phyloP scores from a whole-genome alignment of 2,797 vertebrate species.

The Helarctos malayanus region DNA sequence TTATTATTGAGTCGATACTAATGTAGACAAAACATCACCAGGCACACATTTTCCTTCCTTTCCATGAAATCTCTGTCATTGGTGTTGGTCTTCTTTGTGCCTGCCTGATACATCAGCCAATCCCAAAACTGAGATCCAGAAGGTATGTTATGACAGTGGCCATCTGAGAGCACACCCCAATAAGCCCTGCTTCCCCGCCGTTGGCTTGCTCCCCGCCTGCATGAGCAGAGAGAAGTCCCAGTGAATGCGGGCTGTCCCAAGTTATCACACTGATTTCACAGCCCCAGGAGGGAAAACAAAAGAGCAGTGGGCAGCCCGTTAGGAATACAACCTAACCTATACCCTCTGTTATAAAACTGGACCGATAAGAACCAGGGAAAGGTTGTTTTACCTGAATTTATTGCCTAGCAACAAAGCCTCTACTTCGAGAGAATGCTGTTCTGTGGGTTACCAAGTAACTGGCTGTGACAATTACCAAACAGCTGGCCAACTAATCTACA shows the following conservation, averaged over 20 bases:
- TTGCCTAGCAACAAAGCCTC: conserved; percentile 88
- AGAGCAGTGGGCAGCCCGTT: background rate
- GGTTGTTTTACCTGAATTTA: conserved; percentile 88
- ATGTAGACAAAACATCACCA: background rate
- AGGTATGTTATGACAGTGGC: background rate
- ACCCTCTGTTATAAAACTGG: conserved; percentile 53
- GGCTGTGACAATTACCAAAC: conserved; percentile 88
- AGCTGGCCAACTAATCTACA: conserved; percentile 87
- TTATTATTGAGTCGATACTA: background rate
- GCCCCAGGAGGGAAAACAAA: conserved; percentile 41
- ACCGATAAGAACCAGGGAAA: conserved; percentile 81
- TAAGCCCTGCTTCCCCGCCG: background rate
- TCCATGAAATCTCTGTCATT: background rate
- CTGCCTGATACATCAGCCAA: background rate
- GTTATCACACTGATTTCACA: conserved; percentile 25
- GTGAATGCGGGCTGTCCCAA: background rate
- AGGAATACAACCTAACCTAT: background rate
- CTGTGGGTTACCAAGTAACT: conserved; percentile 87
- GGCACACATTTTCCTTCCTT: conserved; percentile 1
- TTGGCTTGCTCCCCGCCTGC: background rate
- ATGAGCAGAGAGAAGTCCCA: background rate
- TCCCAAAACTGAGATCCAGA: background rate
- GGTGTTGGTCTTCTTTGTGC: background rate
- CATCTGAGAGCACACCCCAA: background rate
- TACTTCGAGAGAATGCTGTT: conserved; percentile 84